A percentile compares a stretch with the other conserved stretches of the same genome.
phyloP scores from a whole-genome alignment of 2,797 vertebrate genomes.

The Bradypodion ventrale region DNA sequence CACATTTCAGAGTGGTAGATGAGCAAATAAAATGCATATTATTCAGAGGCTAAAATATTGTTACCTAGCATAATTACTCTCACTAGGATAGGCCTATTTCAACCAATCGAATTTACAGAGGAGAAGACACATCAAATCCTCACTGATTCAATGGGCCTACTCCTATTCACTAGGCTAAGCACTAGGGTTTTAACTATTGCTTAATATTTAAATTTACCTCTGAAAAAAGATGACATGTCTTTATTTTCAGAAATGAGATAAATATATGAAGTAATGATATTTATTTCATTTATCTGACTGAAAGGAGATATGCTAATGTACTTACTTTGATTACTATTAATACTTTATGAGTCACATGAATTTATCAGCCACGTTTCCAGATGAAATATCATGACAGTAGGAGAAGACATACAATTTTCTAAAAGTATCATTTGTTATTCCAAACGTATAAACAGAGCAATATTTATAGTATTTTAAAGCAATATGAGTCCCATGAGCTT shows the following conservation, averaged over 20 bases:
- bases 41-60: too few relatives aligned
- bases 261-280: slow-evolving; percentile 26
- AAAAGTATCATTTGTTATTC: slow-evolving; percentile 45
- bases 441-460: neutral
- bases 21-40: neutral
- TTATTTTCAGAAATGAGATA: neutral
- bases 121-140: too few relatives aligned
- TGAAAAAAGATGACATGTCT: slow-evolving; percentile 22
- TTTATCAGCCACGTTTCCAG: slow-evolving; percentile 34
- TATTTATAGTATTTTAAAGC: neutral
- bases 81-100: too few relatives aligned
- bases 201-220: neutral
- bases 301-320: slow-evolving; percentile 22
- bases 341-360: slow-evolving; percentile 37
- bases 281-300: too few relatives aligned
- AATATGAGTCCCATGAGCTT: neutral
- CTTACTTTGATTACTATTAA: slow-evolving; percentile 34
- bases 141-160: too few relatives aligned
- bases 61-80: too few relatives aligned
- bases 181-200: neutral
- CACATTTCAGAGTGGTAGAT: neutral
- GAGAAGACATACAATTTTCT: slow-evolving; percentile 42
- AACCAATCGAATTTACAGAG: too few relatives aligned
- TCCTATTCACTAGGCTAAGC: neutral
- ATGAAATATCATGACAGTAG: slow-evolving; percentile 34